Conservation (phyloP, 2,797 vertebrate species). For the Cuculus canorus region DNA sequence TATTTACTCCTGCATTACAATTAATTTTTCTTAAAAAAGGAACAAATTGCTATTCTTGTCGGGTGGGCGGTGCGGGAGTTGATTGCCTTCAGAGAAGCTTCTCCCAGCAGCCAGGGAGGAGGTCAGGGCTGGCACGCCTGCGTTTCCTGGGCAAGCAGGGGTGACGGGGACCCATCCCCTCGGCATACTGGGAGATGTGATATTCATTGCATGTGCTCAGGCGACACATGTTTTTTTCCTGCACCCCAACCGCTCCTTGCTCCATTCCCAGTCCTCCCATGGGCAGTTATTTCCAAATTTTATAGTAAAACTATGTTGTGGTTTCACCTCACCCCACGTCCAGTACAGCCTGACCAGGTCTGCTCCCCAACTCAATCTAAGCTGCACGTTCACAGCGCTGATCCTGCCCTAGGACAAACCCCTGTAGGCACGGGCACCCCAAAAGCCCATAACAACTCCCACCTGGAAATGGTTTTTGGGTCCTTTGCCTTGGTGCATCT, state of each 20-base stretch:
- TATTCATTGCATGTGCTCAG: accelerated
- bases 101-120: neutral
- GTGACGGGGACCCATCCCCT: neutral
- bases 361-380: neutral
- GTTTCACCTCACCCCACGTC: neutral
- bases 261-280: accelerated
- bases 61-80: neutral
- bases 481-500: accelerated
- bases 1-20: neutral
- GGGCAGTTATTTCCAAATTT: neutral
- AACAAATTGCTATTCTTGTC: constrained; percentile 30
- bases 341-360: accelerated
- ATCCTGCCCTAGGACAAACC: neutral
- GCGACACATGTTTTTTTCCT: accelerated
- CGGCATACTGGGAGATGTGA: accelerated
- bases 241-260: neutral
- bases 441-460: accelerated
- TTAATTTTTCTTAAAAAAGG: constrained; percentile 36
- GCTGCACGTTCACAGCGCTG: neutral
- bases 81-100: neutral
- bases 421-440: accelerated
- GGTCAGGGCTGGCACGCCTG: accelerated
- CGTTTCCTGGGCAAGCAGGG: neutral
- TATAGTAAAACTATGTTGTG: accelerated
- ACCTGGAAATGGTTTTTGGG: neutral